Conservation (phyloP, 2,113 vertebrate genomes). For the Sardina pilchardus region DNA sequence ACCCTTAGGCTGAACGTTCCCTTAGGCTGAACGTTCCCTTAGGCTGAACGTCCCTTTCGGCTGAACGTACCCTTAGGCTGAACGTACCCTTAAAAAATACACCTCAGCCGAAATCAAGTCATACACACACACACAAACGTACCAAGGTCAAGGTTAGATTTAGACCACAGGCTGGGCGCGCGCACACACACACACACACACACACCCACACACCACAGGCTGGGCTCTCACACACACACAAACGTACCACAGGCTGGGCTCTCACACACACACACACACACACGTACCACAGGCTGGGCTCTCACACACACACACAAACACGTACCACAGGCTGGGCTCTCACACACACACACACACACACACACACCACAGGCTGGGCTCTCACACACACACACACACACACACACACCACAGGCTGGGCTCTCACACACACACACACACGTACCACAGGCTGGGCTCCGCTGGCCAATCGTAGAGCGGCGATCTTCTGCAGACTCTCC, state of each 20-base stretch:
- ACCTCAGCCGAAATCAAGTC: no score
- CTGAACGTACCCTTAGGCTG: no score
- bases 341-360: background rate
- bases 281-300: background rate
- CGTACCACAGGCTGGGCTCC: conserved; percentile 69
- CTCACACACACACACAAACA: conserved; percentile 23
- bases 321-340: no score
- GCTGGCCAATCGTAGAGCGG: conserved; percentile 79
- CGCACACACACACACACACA: background rate
- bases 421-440: conserved; percentile 45
- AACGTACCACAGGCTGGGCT: no score
- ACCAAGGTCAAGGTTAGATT: no score
- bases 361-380: background rate
- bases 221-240: background rate
- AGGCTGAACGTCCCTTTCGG: no score
- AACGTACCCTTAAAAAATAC: no score
- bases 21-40: no score
- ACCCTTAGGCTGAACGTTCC: no score
- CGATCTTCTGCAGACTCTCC: conserved; percentile 85
- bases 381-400: conserved; percentile 21
- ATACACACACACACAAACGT: no score
- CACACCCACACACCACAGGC: background rate
- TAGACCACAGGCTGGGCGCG: no score
- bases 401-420: conserved; percentile 57
- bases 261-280: conserved; percentile 22